Evolutionary conservation across 2,113 vertebrate species (phyloP), one percentile per base, ranked within the genome.

Genomic region (Dipodomys ordii): DNA sequence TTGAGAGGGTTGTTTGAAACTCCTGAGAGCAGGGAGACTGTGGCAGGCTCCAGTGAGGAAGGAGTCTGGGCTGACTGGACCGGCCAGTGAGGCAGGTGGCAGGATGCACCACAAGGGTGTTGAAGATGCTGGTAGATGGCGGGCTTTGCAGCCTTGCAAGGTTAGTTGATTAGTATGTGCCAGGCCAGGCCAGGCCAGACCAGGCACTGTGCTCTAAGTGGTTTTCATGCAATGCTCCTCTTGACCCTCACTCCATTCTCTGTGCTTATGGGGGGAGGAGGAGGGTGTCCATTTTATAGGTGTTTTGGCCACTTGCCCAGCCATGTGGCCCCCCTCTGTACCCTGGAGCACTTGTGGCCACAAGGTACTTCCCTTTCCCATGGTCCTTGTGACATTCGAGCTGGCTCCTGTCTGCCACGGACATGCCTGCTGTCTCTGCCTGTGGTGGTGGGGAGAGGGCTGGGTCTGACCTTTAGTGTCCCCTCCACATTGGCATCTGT

Each of bases 401-500:
- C 25, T 3, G 20, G 79, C 13, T 27, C 65, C 25, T 10, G 2
- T 16, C 10, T 11, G 32, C 39, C 73, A 1, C 16, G 6, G 67
- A 16, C 5, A 12, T 71, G 67, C 84, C 88, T 71, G 28, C 30
- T 76, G 15, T 10, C 35, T n/a, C 74, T 60, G 22, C 23, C 53
- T 39, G 22, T 72, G 23, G 25, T 18, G 0, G 44, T 9, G 35
- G 18, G 0, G 3, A 18, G 46, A 71, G 49, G 65, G 11, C 1
- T n/a, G 39, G 39, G 27, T 28, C 20, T 44, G 30, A 22, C 16
- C 27, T n/a, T 32, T 28, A n/a, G 44, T 16, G 11, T 35, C 68
- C 27, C 46, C 12, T 87, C 28, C n/a, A 3, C 2, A 1, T 53
- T 1, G 2, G 3, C 27, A 1, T n/a, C 0, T 6, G 3, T 10